Evolutionary conservation across 2,888 invertebrate genomes (phyloP).

Genomic region (Drosophila lacicola): DNA sequence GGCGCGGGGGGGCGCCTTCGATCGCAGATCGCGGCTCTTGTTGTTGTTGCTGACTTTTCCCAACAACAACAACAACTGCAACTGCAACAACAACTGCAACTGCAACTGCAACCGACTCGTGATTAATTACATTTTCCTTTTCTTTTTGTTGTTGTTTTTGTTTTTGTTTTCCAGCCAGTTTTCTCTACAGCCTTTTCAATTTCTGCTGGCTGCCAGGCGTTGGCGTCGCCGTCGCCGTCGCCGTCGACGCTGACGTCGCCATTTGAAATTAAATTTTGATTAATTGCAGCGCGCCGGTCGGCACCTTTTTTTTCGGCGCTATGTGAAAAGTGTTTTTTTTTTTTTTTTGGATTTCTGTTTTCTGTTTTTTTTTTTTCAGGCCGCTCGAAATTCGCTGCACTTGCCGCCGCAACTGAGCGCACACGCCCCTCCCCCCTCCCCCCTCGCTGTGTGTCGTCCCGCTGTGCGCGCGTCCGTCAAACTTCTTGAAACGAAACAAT

Average conservation of each 20-base stretch:
- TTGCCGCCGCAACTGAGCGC: slow-evolving; percentile 50
- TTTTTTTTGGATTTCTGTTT: background rate
- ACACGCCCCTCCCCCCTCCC: slow-evolving; percentile 2
- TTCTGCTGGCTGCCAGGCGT: slow-evolving; percentile 41
- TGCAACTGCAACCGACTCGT: slow-evolving; percentile 57
- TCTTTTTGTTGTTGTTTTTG: background rate
- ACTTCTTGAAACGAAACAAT: slow-evolving; percentile 71
- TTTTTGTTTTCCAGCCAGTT: slow-evolving; percentile 44
- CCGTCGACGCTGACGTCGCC: slow-evolving; percentile 55
- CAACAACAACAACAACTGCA: slow-evolving; percentile 24
- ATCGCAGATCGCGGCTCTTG: slow-evolving; percentile 51
- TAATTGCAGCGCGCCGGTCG: slow-evolving; percentile 71
- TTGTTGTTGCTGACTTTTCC: slow-evolving; percentile 31
- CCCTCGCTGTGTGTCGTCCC: slow-evolving; percentile 14
- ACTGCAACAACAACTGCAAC: slow-evolving; percentile 8
- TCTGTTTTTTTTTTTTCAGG: slow-evolving; percentile 13
- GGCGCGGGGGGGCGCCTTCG: slow-evolving; percentile 24
- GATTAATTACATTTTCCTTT: slow-evolving; percentile 77
- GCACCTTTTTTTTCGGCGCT: slow-evolving; percentile 68
- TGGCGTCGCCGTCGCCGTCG: slow-evolving; percentile 3
- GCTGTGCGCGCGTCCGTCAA: slow-evolving; percentile 51
- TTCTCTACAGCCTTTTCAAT: slow-evolving; percentile 67
- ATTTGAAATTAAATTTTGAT: slow-evolving; percentile 77
- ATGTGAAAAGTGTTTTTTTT: slow-evolving; percentile 71
- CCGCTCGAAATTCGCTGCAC: slow-evolving; percentile 70